Evolutionary conservation across 2,888 invertebrate genomes (phyloP), one percentile per base, ranked within the genome.

Genomic region (Heliconius ismenius): DNA sequence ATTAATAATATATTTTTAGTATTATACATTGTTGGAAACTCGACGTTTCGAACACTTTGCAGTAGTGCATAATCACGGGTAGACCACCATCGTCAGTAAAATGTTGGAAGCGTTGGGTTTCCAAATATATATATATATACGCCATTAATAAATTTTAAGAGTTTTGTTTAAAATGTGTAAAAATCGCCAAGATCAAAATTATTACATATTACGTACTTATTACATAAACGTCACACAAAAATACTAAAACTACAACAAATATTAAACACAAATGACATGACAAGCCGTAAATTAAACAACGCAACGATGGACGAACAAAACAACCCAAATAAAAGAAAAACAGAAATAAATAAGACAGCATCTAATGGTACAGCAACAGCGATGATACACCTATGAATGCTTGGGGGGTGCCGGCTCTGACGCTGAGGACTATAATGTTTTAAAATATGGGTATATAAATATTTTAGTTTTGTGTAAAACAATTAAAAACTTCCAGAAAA

Each of bases 241-340:
- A 49, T 32, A 26, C 36, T 9, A n/a, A 36, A 21, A 58, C 72
- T 76, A 72, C 70, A 58, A 24, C 49, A 32, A 26, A 64, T 58
- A 77, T 75, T 77, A 75, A 43, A 75, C 78, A 81, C 78, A 75
- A 63, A 77, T 78, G 76, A 24, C 32, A 75, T 68, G 77, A 75
- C 60, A 39, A 64, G 58, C 65, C 58, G 15, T 36, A 74, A 74
- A 74, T 70, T 60, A 77, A 75, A 58, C 24, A 62, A 74, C 60
- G 64, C 18, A 60, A 73, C 39, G 15, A 36, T 54, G 28, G 28
- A 13, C 62, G 15, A 26, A 62, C 62, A 6, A 26, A 15, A 15
- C 15, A 26, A 62, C 62, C 62, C 65, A 36, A 73, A 73, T 24
- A 36, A 62, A 26, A 18, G 58, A 36, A 26, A 39, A 60, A 75